phyloP scores from a whole-genome alignment of 1,140 invertebrate species.

The Oncopodura yosiiana region DNA sequence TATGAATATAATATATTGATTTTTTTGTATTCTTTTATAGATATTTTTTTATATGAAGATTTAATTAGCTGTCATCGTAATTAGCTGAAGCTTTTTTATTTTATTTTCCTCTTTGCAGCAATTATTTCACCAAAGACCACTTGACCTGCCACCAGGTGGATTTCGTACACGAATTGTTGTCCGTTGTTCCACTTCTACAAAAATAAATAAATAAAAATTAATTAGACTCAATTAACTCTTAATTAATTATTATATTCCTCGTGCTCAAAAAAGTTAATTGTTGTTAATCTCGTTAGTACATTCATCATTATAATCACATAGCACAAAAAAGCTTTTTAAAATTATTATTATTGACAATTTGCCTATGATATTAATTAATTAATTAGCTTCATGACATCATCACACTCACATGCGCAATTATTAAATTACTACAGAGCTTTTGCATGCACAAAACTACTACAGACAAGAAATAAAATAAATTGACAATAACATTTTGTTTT shows the following conservation, averaged over 20 bases:
- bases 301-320: neutral
- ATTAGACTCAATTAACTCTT: neutral
- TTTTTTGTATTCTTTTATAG: too few relatives aligned
- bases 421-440: too few relatives aligned
- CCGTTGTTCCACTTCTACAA: constrained; percentile 37
- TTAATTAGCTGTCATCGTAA: too few relatives aligned
- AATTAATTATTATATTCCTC: neutral
- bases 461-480: too few relatives aligned
- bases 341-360: neutral
- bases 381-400: too few relatives aligned
- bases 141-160: constrained; percentile 47
- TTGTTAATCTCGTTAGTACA: neutral
- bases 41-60: too few relatives aligned
- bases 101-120: too few relatives aligned
- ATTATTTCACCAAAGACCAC: constrained; percentile 39
- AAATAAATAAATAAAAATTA: constrained; percentile 13
- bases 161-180: constrained; percentile 47
- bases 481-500: too few relatives aligned
- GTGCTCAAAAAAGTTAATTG: neutral
- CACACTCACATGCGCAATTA: too few relatives aligned
- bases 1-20: too few relatives aligned
- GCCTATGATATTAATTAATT: neutral
- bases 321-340: neutral
- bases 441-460: too few relatives aligned
- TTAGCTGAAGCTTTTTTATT: too few relatives aligned